Base-by-base conservation (phyloP, 2,797 vertebrate species). In the Onychomys leucogaster region DNA sequence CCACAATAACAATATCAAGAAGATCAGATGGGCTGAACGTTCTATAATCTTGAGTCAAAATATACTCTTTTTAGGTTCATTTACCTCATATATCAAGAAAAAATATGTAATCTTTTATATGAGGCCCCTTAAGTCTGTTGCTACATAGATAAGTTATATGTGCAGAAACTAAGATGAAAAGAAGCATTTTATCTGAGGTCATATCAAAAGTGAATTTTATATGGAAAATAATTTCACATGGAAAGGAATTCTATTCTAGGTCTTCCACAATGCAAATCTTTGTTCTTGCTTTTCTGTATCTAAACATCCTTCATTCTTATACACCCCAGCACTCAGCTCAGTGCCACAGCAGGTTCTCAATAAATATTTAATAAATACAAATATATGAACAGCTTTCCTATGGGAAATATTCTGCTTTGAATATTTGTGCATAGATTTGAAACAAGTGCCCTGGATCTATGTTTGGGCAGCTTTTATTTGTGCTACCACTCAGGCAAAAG, bases 401-500 rank as follows among this genome's bases (percentile, higher is more conserved):
- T 95, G 92, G 90, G 94, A 95, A 94, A 93, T 94, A 85, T 52
- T 81, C 95, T 95, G 89, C 86, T 93, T 93, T 97, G 91, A 97
- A 95, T 95, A n/a, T 81, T 27, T 84, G 82, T 94, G 83, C 85
- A 71, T 73, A 46, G 90, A 87, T 73, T 90, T 57, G 93, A 59
- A 91, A 92, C 46, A 82, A 67, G 82, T 84, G 89, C 88, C 94
- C 76, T 63, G 89, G 89, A 91, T 96, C 91, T 96, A 55, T 27
- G 91, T 95, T 82, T 83, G 88, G 96, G 75, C 91, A 63, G 94
- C 95, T 97, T 98, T 96, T 96, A 93, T 97, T 96, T 97, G 94
- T 95, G 89, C 87, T 85, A 96, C 92, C 86, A 96, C 94, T 97
- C 80, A 91, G 94, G 95, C 95, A 94, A 95, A 97, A 96, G 96